phyloP scores from a whole-genome alignment of 2,113 vertebrate species.

The Vanacampus margaritifer region DNA sequence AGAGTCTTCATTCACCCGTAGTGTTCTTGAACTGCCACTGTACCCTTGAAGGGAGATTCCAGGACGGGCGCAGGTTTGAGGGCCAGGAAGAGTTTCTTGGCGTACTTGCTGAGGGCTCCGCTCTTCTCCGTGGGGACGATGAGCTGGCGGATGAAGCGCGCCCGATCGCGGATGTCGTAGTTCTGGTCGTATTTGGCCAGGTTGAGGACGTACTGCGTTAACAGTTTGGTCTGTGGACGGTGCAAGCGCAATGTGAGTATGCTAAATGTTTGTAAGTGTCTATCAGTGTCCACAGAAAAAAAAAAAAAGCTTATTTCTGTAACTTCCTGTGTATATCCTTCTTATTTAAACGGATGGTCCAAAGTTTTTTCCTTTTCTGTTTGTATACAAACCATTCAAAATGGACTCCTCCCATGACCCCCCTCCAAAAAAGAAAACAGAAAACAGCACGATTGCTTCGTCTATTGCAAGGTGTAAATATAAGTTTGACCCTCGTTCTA shows the following conservation, averaged over 20 bases:
- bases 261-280: no score
- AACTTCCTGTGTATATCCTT: no score
- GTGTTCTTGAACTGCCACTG: neutral
- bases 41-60: slow-evolving; percentile 99
- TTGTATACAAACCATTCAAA: no score
- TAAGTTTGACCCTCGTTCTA: no score
- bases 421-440: no score
- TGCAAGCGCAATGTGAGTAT: neutral
- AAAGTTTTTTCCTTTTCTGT: no score
- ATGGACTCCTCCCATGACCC: no score
- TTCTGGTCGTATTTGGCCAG: slow-evolving; percentile 98
- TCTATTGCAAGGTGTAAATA: no score
- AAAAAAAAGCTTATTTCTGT: no score
- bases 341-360: no score
- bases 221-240: slow-evolving; percentile 84
- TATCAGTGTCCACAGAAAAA: no score
- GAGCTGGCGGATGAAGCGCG: slow-evolving; percentile 95
- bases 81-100: slow-evolving; percentile 96
- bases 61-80: slow-evolving; percentile 92
- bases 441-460: no score
- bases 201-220: slow-evolving; percentile 97
- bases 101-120: slow-evolving; percentile 91
- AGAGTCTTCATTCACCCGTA: neutral
- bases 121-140: slow-evolving; percentile 96
- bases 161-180: slow-evolving; percentile 94